Base-by-base conservation (phyloP, 2,113 vertebrate genomes). In the Platichthys flesus region DNA sequence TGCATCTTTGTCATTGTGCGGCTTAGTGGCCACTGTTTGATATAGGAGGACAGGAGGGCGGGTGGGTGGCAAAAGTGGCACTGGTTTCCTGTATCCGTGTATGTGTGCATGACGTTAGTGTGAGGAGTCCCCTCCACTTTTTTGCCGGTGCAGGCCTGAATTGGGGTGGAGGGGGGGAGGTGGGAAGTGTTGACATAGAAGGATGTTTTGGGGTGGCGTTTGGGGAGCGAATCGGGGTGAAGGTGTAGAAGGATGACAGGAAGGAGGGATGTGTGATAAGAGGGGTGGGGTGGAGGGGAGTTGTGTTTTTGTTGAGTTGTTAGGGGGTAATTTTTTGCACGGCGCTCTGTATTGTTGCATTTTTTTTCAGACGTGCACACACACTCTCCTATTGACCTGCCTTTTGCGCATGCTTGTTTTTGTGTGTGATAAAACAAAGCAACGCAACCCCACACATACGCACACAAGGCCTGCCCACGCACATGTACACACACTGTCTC, bases 141-240 rank as follows among this genome's bases (percentile, higher is more conserved):
- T 71, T 54, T 61, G 47, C 76, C 57, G 61, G 9, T 68, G 12
- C 51, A 8, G 37, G 52, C 71, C 67, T 83, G 70, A 28, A 66
- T 77, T 55, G 55, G 47, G 71, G 31, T 55, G 28, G 60, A 67
- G 21, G 54, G 87, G 75, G 84, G 26, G 26, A 3, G 71, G 68
- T 56, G 76, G 74, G 76, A 76, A 57, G 90, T 83, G 92, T 79
- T 91, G 92, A 93, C 89, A 85, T 67, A 87, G 89, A 92, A 90
- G 91, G 92, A 93, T 92, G 92, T 93, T 91, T 91, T 93, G 86
- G 89, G 90, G 90, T 86, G 88, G 83, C 67, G 79, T 90, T 81
- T 69, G 83, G 83, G 68, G 88, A 76, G 82, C 68, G 42, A 76
- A 77, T 73, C 16, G 73, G 85, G 84, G 83, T 87, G 67, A 87